A percentile compares a stretch with the other conserved stretches of the same genome.
Evolutionary conservation across 2,888 invertebrate genomes (phyloP).

Genomic region (Ennomos fuscantarius): DNA sequence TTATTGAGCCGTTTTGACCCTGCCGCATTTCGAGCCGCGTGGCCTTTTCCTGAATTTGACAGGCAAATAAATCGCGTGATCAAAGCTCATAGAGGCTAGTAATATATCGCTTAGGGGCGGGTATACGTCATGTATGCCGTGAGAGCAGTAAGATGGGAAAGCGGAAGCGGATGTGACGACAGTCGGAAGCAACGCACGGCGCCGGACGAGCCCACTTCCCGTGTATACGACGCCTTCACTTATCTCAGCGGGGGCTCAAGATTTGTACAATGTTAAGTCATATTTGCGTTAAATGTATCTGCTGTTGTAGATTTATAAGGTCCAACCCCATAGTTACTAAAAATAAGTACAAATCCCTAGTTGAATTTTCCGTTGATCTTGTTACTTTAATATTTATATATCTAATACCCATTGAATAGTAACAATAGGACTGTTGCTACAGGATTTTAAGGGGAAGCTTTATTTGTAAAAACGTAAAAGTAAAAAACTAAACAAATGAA

Average conservation of each 20-base stretch:
- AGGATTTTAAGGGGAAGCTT: too few species aligned
- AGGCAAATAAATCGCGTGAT: slow-evolving; percentile 81
- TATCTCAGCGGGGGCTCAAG: slow-evolving; percentile 73
- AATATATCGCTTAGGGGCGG: slow-evolving; percentile 71
- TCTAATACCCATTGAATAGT: too few species aligned
- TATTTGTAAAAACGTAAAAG: too few species aligned
- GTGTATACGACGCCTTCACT: slow-evolving; percentile 75
- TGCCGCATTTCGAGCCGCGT: slow-evolving; percentile 64
- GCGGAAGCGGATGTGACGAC: slow-evolving; percentile 79
- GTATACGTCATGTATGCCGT: slow-evolving; percentile 41
- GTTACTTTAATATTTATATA: too few species aligned
- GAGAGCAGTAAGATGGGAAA: slow-evolving; percentile 58
- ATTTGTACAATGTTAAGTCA: slow-evolving; percentile 55
- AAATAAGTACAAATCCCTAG: too few species aligned
- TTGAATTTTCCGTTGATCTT: too few species aligned
- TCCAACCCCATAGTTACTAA: too few species aligned
- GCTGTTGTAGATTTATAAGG: slow-evolving; percentile 2
- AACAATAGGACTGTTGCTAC: too few species aligned
- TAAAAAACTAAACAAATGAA: too few species aligned
- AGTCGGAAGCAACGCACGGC: slow-evolving; percentile 77
- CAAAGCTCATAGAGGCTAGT: slow-evolving; percentile 67
- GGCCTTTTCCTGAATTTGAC: slow-evolving; percentile 81
- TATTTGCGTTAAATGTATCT: slow-evolving; percentile 40
- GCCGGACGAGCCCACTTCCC: slow-evolving; percentile 79
- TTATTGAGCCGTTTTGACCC: slow-evolving; percentile 56